phyloP scores from a whole-genome alignment of 2,888 invertebrate genomes.

The Lymantria dispar region DNA sequence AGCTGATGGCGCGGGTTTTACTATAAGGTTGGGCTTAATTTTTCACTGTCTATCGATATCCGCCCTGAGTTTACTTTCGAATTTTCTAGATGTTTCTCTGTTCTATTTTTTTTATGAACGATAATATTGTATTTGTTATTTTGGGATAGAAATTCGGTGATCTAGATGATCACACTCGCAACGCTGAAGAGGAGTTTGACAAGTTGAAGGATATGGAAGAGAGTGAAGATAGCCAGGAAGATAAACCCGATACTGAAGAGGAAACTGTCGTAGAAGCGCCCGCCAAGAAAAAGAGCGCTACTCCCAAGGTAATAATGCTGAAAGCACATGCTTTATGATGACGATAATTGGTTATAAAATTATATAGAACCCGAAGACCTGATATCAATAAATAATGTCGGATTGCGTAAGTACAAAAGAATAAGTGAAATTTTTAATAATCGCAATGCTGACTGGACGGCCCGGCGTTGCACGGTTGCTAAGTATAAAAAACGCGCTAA shows the following conservation, averaged over 20 bases:
- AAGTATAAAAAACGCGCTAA: too few species aligned
- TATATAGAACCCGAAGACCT: too few species aligned
- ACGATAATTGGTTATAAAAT: background rate
- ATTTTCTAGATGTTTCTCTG: too few species aligned
- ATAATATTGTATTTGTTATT: background rate
- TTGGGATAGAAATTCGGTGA: constrained; percentile 65
- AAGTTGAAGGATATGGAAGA: constrained; percentile 82
- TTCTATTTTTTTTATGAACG: background rate
- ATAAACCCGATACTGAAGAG: constrained; percentile 31
- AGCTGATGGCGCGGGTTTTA: too few species aligned
- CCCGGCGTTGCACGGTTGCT: too few species aligned
- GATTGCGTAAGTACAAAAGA: too few species aligned
- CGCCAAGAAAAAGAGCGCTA: constrained; percentile 71
- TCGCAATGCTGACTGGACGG: too few species aligned
- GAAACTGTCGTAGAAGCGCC: constrained; percentile 35
- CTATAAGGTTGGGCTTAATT: too few species aligned
- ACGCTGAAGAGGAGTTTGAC: constrained; percentile 87
- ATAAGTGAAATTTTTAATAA: too few species aligned
- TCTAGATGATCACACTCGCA: constrained; percentile 77
- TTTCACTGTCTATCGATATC: too few species aligned
- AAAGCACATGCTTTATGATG: background rate
- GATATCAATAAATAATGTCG: too few species aligned
- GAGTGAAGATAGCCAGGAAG: constrained; percentile 46
- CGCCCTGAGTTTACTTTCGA: too few species aligned
- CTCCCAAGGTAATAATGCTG: constrained; percentile 58